Conservation (phyloP, 2,888 invertebrate genomes). For the Drosophila antonietae region DNA sequence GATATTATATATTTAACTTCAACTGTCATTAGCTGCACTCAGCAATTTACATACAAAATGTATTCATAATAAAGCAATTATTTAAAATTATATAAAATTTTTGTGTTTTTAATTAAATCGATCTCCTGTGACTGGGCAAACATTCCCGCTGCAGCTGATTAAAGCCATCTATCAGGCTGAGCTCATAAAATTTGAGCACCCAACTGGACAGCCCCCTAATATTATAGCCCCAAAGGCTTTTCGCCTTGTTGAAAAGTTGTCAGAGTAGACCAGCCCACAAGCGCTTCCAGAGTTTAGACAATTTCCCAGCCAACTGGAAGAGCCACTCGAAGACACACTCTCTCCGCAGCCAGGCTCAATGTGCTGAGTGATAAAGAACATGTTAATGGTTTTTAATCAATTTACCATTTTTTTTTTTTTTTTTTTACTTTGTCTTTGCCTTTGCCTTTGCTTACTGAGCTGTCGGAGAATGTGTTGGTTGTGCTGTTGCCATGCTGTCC, state of each 20-base stretch:
- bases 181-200: constrained; percentile 66
- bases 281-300: constrained; percentile 26
- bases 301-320: constrained; percentile 24
- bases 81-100: background rate
- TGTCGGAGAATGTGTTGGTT: constrained; percentile 53
- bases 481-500: constrained; percentile 6
- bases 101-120: background rate
- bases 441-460: constrained; percentile 27
- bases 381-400: constrained; percentile 78
- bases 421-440: background rate
- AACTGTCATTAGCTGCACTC: background rate
- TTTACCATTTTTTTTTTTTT: constrained; percentile 60
- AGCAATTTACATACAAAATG: no score
- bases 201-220: constrained; percentile 47
- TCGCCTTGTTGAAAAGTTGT: constrained; percentile 7
- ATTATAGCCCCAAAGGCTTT: constrained; percentile 14
- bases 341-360: constrained; percentile 8
- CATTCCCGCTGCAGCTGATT: constrained; percentile 45
- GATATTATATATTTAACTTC: background rate
- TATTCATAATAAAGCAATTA: background rate
- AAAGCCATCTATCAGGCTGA: constrained; percentile 51
- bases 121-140: background rate
- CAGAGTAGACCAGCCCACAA: constrained; percentile 26
- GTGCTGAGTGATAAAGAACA: constrained; percentile 76
- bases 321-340: constrained; percentile 36